phyloP scores from a whole-genome alignment of 2,888 invertebrate genomes.

The Gastrophysa polygoni region DNA sequence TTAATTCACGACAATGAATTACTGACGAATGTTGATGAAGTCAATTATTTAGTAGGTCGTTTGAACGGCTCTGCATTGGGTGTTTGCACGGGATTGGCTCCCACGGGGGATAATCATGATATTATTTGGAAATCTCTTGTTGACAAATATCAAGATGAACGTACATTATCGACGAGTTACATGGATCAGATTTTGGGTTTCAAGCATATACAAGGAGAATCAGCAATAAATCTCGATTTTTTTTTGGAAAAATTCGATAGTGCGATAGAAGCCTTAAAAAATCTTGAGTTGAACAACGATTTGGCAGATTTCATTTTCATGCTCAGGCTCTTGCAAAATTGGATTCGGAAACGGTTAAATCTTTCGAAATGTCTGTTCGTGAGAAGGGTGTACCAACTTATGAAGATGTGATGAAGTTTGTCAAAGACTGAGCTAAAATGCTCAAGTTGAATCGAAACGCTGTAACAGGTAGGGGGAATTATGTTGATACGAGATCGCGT shows the following conservation, averaged over 20 bases:
- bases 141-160: neutral
- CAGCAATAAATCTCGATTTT: constrained; percentile 10
- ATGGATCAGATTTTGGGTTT: neutral
- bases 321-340: constrained; percentile 11
- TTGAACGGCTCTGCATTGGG: neutral
- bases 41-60: neutral
- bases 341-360: constrained; percentile 10
- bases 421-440: constrained; percentile 9
- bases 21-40: neutral
- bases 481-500: too few species aligned
- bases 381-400: neutral
- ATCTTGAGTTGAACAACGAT: too few species aligned
- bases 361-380: constrained; percentile 11
- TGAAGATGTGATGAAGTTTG: constrained; percentile 8
- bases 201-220: constrained; percentile 10
- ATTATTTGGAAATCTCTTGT: neutral
- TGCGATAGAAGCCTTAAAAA: constrained; percentile 5
- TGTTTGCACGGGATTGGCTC: neutral
- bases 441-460: neutral
- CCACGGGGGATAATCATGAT: neutral
- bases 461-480: too few species aligned
- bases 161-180: neutral
- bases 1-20: neutral
- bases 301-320: constrained; percentile 4
- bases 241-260: constrained; percentile 22